These are phyloP conservation scores for Aradophagus sp. DNA, from an alignment of 1,140 invertebrate genomes.

Conservation along the genomic window DNA sequence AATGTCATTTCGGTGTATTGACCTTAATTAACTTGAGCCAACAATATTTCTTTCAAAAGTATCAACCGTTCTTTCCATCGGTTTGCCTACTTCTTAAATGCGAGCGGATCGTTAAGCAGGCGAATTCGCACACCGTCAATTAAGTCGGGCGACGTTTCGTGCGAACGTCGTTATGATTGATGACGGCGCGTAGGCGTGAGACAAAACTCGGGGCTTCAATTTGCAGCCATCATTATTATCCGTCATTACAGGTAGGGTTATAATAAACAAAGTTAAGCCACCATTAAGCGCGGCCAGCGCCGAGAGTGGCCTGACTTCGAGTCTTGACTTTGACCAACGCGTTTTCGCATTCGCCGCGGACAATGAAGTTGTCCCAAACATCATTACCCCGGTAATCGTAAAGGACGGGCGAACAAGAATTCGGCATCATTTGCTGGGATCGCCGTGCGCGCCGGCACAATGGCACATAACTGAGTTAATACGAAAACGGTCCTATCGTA, in stretches of 20 bases:
- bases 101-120: neutral
- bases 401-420: constrained; percentile 22
- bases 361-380: constrained; percentile 28
- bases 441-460: constrained; percentile 14
- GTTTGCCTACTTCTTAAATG: too few relatives aligned
- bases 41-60: too few relatives aligned
- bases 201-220: constrained; percentile 14
- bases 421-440: constrained; percentile 29
- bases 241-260: constrained; percentile 33
- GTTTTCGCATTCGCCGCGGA: neutral
- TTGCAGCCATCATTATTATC: constrained; percentile 38
- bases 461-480: constrained; percentile 37
- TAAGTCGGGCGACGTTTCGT: constrained; percentile 1
- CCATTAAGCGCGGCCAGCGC: constrained; percentile 11
- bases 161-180: constrained; percentile 18
- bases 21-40: too few relatives aligned
- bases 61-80: too few relatives aligned
- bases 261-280: constrained; percentile 27
- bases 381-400: constrained; percentile 33
- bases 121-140: constrained; percentile 5
- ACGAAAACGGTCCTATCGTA: constrained; percentile 33
- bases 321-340: too few relatives aligned
- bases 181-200: constrained; percentile 9
- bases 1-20: too few relatives aligned
- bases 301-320: constrained; percentile 9